A percentile compares a stretch with the other conserved stretches of the same genome.
These are phyloP conservation scores for Liopterus haemorrhoidalis DNA, from an alignment of 2,888 invertebrate genomes.

Conservation along the genomic window DNA sequence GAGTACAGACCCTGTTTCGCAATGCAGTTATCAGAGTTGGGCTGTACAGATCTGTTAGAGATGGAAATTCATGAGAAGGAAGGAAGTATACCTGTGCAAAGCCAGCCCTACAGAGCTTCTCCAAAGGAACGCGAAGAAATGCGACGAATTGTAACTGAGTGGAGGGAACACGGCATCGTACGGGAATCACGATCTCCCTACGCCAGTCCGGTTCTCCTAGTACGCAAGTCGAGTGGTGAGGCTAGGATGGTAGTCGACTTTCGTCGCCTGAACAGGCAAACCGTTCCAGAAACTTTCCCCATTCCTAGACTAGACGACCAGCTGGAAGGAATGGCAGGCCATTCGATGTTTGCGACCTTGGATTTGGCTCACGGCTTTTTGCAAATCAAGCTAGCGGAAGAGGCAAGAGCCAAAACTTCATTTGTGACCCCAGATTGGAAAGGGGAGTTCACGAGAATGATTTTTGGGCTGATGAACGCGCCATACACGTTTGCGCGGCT, in stretches of 20 bases:
- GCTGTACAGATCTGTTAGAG: slow-evolving; percentile 14
- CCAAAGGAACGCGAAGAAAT: slow-evolving; percentile 20
- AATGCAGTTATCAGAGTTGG: slow-evolving; percentile 7
- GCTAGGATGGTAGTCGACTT: slow-evolving; percentile 28
- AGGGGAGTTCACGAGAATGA: too few species aligned
- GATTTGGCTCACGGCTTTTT: slow-evolving; percentile 25
- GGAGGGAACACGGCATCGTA: slow-evolving; percentile 24
- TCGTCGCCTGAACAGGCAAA: slow-evolving; percentile 23
- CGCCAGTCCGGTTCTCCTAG: slow-evolving; percentile 27
- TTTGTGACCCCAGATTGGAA: slow-evolving; percentile 31
- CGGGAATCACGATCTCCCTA: slow-evolving; percentile 22
- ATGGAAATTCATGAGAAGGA: slow-evolving; percentile 16
- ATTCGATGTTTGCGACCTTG: background rate
- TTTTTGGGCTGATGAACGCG: too few species aligned
- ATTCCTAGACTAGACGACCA: slow-evolving; percentile 26
- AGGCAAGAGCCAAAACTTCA: slow-evolving; percentile 24
- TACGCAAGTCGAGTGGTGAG: slow-evolving; percentile 25
- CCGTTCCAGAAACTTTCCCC: slow-evolving; percentile 21
- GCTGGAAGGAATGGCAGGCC: slow-evolving; percentile 11
- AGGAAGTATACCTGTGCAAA: slow-evolving; percentile 8
- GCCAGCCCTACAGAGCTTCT: slow-evolving; percentile 20
- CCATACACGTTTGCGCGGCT: too few species aligned
- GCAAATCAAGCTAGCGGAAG: slow-evolving; percentile 23
- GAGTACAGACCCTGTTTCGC: slow-evolving; percentile 18
- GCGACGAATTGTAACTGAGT: slow-evolving; percentile 23